Base-by-base conservation (phyloP, 2,888 invertebrate species). In the Philereme vetulata region DNA sequence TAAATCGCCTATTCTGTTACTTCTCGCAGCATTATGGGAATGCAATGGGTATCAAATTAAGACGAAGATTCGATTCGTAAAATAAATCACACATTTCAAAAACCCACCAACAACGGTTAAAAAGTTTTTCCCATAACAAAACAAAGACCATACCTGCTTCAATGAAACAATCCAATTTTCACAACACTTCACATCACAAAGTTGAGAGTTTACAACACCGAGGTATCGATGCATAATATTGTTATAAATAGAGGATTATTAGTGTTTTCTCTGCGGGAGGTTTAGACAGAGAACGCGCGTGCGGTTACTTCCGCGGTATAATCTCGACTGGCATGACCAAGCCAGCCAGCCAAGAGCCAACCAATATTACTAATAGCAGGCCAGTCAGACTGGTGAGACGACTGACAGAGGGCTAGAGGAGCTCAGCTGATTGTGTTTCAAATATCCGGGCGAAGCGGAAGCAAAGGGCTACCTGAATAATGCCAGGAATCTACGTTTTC, bases 181-280 rank as follows among this genome's bases (percentile, higher is more conserved):
- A 68, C 68, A 62, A 56, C 65, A 66, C 66, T 57, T 48, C 64
- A 66, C 60, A 45, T 44, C 56, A 63, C 60, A 51, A 8, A 32
- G 40, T 43, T 4, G 36, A 11, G 45, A 43, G 50, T 60, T 62
- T 55, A 6, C 44, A 50, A 40, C 51, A 51, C 55, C 51, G 35
- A 43, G n/a, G 48, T 45, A 45, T 32, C 34, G 57, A 63, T 79
- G 76, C 80, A 75, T 74, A 80, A 76, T 76, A 71, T 64, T 61
- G 72, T 72, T 83, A 82, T 80, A 75, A 79, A 72, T 81, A 81
- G 79, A 67, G 56, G 58, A 71, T 72, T 74, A 72, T 61, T 70
- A 75, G 68, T 60, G 74, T 71, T 74, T 66, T 72, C 85, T 80
- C 72, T 71, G 85, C 84, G 84, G 80, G 85, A 72, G 85, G 77